Conservation (phyloP, 2,113 vertebrate genomes). For the Myotis davidii region DNA sequence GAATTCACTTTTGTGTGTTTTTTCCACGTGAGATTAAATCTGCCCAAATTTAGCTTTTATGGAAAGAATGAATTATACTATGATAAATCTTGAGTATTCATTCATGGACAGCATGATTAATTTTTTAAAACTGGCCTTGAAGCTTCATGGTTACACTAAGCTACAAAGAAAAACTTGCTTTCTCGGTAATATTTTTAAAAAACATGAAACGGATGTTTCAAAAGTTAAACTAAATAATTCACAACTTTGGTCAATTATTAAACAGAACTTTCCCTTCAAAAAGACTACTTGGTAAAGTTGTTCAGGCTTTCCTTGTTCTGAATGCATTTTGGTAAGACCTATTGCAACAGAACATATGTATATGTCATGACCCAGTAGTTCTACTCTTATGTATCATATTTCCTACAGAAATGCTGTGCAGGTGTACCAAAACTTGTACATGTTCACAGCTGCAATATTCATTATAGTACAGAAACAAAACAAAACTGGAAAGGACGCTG, state of each 20-base stretch:
- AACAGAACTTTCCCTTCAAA: neutral
- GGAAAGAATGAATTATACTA: neutral
- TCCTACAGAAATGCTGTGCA: neutral
- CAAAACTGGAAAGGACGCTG: neutral
- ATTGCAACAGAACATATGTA: neutral
- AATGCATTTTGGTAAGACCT: neutral
- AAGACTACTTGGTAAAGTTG: neutral
- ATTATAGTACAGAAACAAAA: neutral
- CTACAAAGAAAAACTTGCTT: neutral
- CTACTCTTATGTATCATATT: neutral
- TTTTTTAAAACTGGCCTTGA: neutral
- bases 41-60: neutral
- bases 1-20: constrained; percentile 2
- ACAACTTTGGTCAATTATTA: neutral
- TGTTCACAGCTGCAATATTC: neutral
- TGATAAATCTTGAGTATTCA: neutral
- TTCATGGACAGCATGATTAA: neutral
- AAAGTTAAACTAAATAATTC: neutral
- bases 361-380: neutral
- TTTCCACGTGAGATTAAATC: neutral
- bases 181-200: neutral
- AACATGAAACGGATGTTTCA: neutral
- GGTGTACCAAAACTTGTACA: neutral
- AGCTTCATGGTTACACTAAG: neutral
- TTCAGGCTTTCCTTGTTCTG: neutral